Evolutionary conservation across 2,888 invertebrate genomes (phyloP).

Genomic region (Andrena fulva): DNA sequence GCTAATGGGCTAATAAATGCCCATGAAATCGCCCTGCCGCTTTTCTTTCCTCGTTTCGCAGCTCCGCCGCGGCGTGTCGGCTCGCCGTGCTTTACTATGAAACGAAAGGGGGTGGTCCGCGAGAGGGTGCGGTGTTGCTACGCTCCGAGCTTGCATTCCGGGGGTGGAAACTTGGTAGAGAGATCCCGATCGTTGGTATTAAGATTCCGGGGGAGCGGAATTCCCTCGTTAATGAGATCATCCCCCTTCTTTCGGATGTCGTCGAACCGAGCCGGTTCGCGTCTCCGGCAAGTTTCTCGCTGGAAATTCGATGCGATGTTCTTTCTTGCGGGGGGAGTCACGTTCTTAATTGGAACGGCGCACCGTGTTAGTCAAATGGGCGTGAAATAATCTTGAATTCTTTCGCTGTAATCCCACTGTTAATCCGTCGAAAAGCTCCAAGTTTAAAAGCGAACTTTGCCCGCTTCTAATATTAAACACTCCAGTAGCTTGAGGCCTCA

Average conservation of each 20-base stretch:
- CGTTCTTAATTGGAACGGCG: background rate
- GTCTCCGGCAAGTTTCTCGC: background rate
- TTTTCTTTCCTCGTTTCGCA: slow-evolving; percentile 6
- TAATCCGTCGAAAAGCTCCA: no score
- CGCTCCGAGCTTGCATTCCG: background rate
- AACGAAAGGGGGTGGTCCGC: no score
- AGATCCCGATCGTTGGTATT: slow-evolving; percentile 34
- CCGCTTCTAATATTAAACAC: no score
- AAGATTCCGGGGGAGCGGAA: background rate
- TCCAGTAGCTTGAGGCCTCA: no score
- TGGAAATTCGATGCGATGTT: background rate
- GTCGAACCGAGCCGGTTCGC: background rate
- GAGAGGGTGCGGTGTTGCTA: background rate
- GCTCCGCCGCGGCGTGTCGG: no score
- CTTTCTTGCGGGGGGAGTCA: background rate
- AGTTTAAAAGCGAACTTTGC: no score
- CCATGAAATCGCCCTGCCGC: background rate
- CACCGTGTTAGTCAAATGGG: background rate
- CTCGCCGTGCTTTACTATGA: background rate
- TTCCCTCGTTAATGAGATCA: slow-evolving; percentile 25
- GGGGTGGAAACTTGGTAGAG: background rate
- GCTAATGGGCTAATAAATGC: slow-evolving; percentile 29
- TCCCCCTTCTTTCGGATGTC: background rate
- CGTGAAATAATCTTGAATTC: background rate
- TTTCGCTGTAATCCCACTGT: background rate